These are phyloP conservation scores for Cygnus buccinator DNA, from an alignment of 2,113 vertebrate genomes.

Conservation along the genomic window DNA sequence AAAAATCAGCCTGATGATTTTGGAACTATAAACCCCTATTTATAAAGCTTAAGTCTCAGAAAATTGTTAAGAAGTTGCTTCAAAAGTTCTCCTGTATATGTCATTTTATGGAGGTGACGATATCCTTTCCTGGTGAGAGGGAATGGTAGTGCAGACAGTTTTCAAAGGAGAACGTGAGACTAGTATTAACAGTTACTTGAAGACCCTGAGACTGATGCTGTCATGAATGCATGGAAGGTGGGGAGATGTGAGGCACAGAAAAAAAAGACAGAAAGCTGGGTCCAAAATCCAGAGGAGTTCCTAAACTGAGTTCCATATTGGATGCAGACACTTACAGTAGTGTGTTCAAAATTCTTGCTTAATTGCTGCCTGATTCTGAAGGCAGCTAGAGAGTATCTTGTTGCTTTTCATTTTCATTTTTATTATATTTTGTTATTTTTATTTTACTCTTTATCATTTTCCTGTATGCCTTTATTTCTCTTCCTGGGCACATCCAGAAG, in stretches of 20 bases:
- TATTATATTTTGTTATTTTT: neutral
- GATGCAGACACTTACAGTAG: neutral
- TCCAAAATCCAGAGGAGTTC: neutral
- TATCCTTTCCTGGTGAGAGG: neutral
- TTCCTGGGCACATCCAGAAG: neutral
- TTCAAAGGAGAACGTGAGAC: neutral
- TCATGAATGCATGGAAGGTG: neutral
- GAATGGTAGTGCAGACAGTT: neutral
- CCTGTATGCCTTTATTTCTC: neutral
- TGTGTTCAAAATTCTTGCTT: neutral
- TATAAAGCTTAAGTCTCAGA: neutral
- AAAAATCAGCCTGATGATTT: neutral
- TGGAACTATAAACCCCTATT: neutral
- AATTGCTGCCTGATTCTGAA: neutral
- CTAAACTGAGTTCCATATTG: neutral
- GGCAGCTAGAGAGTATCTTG: neutral
- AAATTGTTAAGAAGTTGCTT: neutral
- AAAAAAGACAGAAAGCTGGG: neutral
- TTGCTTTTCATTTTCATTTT: neutral
- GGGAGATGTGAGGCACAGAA: neutral
- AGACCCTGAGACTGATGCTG: neutral
- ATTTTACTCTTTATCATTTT: neutral
- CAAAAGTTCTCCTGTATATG: neutral
- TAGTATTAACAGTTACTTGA: neutral
- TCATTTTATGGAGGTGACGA: neutral